A percentile compares a stretch with the other conserved stretches of the same genome.
These are phyloP conservation scores for Poicephalus meyeri DNA, from an alignment of 2,113 vertebrate species.

Conservation along the genomic window DNA sequence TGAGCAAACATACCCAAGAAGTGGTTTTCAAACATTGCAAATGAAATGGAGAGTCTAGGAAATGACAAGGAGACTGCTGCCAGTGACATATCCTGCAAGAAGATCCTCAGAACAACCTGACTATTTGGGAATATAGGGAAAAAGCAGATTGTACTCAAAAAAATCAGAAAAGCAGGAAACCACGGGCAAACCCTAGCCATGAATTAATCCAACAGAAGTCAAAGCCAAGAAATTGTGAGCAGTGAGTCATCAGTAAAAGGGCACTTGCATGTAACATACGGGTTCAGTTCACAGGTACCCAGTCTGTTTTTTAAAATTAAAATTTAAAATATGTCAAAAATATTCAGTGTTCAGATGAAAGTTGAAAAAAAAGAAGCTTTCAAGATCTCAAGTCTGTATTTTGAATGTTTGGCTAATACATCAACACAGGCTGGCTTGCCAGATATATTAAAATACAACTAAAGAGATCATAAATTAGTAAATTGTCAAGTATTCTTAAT, in stretches of 20 bases:
- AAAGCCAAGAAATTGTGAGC: conserved; percentile 51
- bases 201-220: conserved; percentile 37
- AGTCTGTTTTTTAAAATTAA: conserved; percentile 69
- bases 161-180: not conserved
- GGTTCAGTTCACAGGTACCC: conserved; percentile 64
- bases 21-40: conserved; percentile 15
- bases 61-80: not conserved
- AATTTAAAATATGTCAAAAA: conserved; percentile 71
- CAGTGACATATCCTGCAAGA: not conserved
- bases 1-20: not conserved
- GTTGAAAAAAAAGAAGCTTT: conserved; percentile 47
- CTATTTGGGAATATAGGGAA: not conserved
- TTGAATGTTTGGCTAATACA: conserved; percentile 70
- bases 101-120: not conserved
- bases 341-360: conserved; percentile 65
- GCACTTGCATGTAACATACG: conserved; percentile 54
- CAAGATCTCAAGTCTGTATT: conserved; percentile 69
- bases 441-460: conserved; percentile 74
- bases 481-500: conserved; percentile 71
- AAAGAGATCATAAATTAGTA: conserved; percentile 76
- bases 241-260: conserved; percentile 49
- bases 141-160: conserved; percentile 9
- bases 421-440: conserved; percentile 71
- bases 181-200: not conserved
- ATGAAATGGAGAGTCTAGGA: not conserved